Evolutionary conservation across 2,797 vertebrate genomes (phyloP).

Genomic region (Denticeps clupeoides): DNA sequence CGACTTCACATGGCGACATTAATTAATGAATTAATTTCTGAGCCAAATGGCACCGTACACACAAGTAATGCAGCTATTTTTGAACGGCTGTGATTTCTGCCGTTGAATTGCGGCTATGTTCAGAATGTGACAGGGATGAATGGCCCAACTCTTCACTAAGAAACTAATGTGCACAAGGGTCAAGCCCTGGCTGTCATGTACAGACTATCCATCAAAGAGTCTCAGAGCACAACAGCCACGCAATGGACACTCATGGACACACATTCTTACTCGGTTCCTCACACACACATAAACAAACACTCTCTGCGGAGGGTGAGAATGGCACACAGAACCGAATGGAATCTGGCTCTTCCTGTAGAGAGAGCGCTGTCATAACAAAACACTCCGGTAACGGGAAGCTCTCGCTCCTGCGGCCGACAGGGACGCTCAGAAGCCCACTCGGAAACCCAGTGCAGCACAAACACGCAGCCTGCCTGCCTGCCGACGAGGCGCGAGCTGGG

Average conservation of each 20-base stretch:
- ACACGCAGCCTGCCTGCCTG: background rate
- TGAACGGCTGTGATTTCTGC: too few relatives aligned
- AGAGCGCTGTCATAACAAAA: slow-evolving; percentile 51
- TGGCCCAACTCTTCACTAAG: background rate
- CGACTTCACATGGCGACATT: background rate
- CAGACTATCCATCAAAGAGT: background rate
- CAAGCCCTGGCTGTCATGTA: background rate
- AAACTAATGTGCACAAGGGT: background rate
- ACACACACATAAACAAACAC: slow-evolving; percentile 39
- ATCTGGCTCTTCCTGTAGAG: slow-evolving; percentile 59
- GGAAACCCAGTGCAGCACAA: slow-evolving; percentile 24
- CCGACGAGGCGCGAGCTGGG: too few relatives aligned
- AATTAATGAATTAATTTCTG: too few relatives aligned
- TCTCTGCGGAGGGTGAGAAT: slow-evolving; percentile 47
- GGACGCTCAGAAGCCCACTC: slow-evolving; percentile 21
- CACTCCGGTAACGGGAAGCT: slow-evolving; percentile 31
- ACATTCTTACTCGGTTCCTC: slow-evolving; percentile 13
- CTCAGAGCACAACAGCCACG: background rate
- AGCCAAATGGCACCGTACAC: too few relatives aligned
- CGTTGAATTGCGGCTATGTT: background rate
- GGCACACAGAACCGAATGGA: slow-evolving; percentile 50
- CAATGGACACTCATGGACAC: background rate
- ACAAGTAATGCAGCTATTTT: too few relatives aligned
- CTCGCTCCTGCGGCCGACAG: too few relatives aligned
- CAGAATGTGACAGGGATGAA: background rate